Conservation (phyloP, 2,888 invertebrate species). For the Phyto melanocephala region DNA sequence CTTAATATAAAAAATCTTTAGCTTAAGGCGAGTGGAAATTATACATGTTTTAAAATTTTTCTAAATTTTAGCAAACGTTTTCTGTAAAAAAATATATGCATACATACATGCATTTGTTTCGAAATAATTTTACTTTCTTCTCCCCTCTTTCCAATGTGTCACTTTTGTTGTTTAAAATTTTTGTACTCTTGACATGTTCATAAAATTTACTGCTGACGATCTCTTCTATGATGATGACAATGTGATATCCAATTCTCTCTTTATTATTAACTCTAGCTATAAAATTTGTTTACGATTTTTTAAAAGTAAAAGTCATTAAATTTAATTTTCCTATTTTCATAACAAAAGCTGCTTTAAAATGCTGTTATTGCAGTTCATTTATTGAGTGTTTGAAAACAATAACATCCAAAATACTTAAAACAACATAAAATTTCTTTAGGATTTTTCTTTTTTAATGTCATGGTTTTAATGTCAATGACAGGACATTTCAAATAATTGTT, state of each 20-base stretch:
- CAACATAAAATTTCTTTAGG: not conserved
- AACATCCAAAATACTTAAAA: not conserved
- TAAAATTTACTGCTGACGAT: slow-evolving; percentile 29
- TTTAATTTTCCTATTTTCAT: slow-evolving; percentile 35
- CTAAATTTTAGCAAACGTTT: no score
- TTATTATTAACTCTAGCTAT: not conserved
- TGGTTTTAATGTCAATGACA: not conserved
- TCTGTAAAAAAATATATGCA: no score
- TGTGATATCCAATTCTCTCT: not conserved
- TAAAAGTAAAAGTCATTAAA: slow-evolving; percentile 39
- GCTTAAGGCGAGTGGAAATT: no score
- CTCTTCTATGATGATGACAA: not conserved
- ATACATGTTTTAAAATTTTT: no score
- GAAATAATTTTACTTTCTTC: not conserved
- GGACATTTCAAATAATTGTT: slow-evolving; percentile 9
- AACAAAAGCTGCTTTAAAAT: slow-evolving; percentile 14
- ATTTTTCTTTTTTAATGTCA: not conserved
- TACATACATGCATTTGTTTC: no score
- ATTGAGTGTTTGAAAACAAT: not conserved
- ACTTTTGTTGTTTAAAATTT: not conserved
- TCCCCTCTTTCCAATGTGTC: not conserved
- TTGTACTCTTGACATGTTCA: not conserved
- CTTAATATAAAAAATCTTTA: no score
- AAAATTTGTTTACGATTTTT: slow-evolving; percentile 36
- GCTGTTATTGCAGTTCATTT: not conserved